Percentiles rank a stretch among this genome's conserved stretches.
These are phyloP conservation scores for Odontesthes bonariensis DNA, from an alignment of 2,113 vertebrate species.

Conservation along the genomic window DNA sequence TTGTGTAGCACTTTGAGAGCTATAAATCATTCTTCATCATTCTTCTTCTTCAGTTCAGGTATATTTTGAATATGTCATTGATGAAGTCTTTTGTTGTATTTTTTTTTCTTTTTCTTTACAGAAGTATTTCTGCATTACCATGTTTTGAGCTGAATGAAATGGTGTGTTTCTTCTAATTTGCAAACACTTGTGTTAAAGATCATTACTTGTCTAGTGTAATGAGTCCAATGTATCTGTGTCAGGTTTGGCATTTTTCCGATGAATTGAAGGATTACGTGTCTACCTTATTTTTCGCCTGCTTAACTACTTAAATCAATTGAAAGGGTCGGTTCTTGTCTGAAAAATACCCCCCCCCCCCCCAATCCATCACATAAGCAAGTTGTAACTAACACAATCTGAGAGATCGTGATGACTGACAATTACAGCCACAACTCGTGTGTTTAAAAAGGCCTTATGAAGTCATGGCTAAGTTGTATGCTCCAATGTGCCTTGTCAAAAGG, in stretches of 20 bases:
- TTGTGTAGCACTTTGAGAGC: background rate
- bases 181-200: slow-evolving; percentile 10
- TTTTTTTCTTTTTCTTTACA: background rate
- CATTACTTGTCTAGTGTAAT: slow-evolving; percentile 7
- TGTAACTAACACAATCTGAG: slow-evolving; percentile 2
- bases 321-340: background rate
- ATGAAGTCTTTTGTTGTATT: slow-evolving; percentile 1
- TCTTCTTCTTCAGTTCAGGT: slow-evolving; percentile 11
- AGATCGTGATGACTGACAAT: background rate
- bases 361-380: background rate
- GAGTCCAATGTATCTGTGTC: background rate
- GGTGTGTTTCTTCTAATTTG: background rate
- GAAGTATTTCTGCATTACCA: slow-evolving; percentile 13
- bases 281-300: background rate
- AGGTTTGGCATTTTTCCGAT: background rate
- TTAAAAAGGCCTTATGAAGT: slow-evolving; percentile 43
- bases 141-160: slow-evolving; percentile 9
- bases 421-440: slow-evolving; percentile 23
- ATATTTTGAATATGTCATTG: slow-evolving; percentile 11
- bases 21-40: slow-evolving; percentile 1
- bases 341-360: no score
- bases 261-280: background rate
- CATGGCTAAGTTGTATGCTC: slow-evolving; percentile 13
- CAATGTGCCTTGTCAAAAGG: slow-evolving; percentile 65
- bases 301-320: background rate